phyloP scores from a whole-genome alignment of 1,140 invertebrate species.

The Neodiprion virginianus region DNA sequence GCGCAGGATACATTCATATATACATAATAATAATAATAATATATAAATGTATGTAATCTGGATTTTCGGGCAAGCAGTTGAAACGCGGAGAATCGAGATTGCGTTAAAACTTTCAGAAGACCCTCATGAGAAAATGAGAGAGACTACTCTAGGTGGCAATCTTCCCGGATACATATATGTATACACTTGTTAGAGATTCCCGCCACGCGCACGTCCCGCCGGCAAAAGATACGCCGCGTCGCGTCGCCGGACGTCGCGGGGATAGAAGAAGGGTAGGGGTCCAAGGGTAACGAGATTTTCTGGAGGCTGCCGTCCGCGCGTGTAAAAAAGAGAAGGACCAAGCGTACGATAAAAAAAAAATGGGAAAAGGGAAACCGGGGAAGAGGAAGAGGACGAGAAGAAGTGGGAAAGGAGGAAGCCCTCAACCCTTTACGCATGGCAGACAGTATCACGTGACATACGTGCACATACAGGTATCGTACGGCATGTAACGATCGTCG shows the following conservation, averaged over 20 bases:
- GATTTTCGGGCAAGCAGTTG: no score
- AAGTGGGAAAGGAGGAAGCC: not conserved
- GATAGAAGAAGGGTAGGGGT: not conserved
- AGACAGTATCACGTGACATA: not conserved
- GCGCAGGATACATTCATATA: no score
- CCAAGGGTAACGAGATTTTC: conserved; percentile 5
- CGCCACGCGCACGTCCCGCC: not conserved
- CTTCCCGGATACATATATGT: not conserved
- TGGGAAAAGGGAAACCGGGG: no score
- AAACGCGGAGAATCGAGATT: not conserved
- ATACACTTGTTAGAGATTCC: not conserved
- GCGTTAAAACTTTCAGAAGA: conserved; percentile 5
- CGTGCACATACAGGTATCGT: not conserved
- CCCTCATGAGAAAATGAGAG: not conserved
- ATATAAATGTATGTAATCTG: no score
- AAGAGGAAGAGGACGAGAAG: not conserved
- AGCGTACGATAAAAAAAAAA: no score
- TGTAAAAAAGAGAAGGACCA: not conserved
- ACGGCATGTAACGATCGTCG: not conserved
- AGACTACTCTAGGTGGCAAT: not conserved
- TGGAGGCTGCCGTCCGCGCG: not conserved
- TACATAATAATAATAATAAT: no score
- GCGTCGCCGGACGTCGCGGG: not conserved
- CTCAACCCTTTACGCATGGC: not conserved
- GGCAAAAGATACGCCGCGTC: not conserved